Evolutionary conservation across 2,797 vertebrate genomes (phyloP), one percentile per base, ranked within the genome.

Genomic region (Anguilla marmorata): DNA sequence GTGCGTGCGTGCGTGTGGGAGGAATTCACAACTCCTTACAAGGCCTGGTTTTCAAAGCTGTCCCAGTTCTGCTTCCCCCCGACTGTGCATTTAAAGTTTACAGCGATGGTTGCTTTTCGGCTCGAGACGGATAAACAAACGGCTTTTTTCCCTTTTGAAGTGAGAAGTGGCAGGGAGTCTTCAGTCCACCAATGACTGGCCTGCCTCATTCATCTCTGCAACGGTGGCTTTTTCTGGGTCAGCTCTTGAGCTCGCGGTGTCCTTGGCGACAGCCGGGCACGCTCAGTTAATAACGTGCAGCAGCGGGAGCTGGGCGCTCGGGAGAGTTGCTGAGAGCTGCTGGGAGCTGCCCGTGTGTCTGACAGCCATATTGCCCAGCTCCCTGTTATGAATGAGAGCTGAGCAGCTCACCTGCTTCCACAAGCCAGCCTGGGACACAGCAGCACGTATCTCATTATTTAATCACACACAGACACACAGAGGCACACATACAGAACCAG

Each of bases 141-240:
- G 9, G 12, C 86, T 88, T 85, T 86, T 80, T 91, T 48, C 12
- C 76, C 37, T n/a, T 91, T 89, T 92, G 84, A 90, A 92, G 88
- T 54, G 60, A 58, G 89, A 85, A 85, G 88, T 86, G 88, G 80
- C 84, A 86, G 92, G 93, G 92, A 83, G 91, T 92, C 90, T 93
- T 91, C 90, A 2, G 30, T 21, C 54, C 12, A 3, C 86, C 89
- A n/a, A 56, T 63, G 1, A 48, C 66, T 24, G 80, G 88, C 84
- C 84, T 69, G 37, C 89, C 85, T 83, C 33, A 50, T 89, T 86
- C 76, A 54, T 86, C 93, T 93, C 92, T 48, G 90, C 94, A 93
- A 92, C 33, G 72, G 88, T 91, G 91, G 92, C 92, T 84, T 88
- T 95, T 95, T 95, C 94, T 95, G 93, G 95, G 95, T 93, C 95